Evolutionary conservation across 2,797 vertebrate species (phyloP), one percentile per base, ranked within the genome.

Genomic region (Muscicapa comitata): DNA sequence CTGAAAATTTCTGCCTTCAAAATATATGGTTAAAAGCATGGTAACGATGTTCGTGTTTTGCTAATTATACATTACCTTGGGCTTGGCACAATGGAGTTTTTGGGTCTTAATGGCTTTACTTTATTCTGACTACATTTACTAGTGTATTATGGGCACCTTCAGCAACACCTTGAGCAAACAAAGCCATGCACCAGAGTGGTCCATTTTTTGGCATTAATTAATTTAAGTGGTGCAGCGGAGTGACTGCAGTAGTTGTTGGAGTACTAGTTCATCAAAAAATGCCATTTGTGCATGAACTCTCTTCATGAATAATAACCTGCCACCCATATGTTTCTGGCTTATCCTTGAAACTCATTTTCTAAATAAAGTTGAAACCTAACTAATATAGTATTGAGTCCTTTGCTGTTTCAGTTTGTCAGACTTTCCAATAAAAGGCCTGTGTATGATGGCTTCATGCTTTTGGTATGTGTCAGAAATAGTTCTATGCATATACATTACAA

Each of bases 401-500:
- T 90, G 91, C 91, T 94, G 85, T 89, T 93, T 90, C 73, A 37
- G 67, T 95, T 95, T 94, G 85, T 96, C 85, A 96, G 89, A 35
- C 87, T 93, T 95, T 62, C 78, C 85, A 80, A 66, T 94, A 88
- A 96, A 95, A 93, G 75, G 40, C 47, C 54, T 84, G 33, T 45
- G 47, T 55, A 18, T 2, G 23, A 92, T 93, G 87, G 79, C 76
- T 93, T 97, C 91, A 93, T 95, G 76, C 62, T 91, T 93, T 90
- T 92, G 94, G 76, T 94, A 92, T 96, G 92, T 96, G 89, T 90
- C 93, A 96, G 87, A 81, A 96, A 92, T 66, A 62, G 87, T 96
- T 96, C 94, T 95, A 80, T 96, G 91, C 95, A 95, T 96, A 94
- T 92, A 96, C 93, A 86, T 96, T 95, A 93, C 55, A 5, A 92